Evolutionary conservation across 2,888 invertebrate species (phyloP).

Genomic region (Trachelus stipa): DNA sequence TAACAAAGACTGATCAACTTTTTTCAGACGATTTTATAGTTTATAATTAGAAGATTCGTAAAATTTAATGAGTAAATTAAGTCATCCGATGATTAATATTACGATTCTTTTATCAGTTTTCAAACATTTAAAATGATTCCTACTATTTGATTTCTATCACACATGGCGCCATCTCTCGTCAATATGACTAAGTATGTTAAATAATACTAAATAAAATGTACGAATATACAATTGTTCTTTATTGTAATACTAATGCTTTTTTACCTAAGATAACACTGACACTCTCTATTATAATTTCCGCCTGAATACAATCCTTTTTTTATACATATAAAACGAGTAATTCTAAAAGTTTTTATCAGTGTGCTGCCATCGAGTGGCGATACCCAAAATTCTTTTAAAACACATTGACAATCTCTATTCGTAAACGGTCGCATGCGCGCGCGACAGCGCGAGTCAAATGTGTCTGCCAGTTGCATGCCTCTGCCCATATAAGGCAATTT

Average conservation of each 20-base stretch:
- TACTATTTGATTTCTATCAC: background rate
- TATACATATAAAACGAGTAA: background rate
- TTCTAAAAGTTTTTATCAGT: background rate
- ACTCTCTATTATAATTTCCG: background rate
- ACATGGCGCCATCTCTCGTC: background rate
- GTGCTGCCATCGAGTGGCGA: background rate
- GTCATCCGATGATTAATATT: background rate
- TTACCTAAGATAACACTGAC: background rate
- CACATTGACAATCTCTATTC: slow-evolving; percentile 16
- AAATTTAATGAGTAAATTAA: background rate
- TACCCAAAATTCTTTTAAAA: background rate
- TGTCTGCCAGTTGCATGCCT: slow-evolving; percentile 37
- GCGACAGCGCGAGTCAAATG: slow-evolving; percentile 12
- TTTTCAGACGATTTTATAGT: background rate
- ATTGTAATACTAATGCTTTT: background rate
- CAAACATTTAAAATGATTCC: background rate
- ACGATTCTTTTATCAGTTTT: background rate
- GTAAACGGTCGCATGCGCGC: slow-evolving; percentile 34
- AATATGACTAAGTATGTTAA: background rate
- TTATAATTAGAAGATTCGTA: background rate
- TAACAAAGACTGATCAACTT: background rate
- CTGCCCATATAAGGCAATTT: slow-evolving; percentile 69
- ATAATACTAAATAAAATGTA: background rate
- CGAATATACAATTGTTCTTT: background rate
- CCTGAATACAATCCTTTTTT: background rate